A percentile compares a stretch with the other conserved stretches of the same genome.
Conservation (phyloP, 1,140 invertebrate genomes). For the Bombus waltoni region DNA sequence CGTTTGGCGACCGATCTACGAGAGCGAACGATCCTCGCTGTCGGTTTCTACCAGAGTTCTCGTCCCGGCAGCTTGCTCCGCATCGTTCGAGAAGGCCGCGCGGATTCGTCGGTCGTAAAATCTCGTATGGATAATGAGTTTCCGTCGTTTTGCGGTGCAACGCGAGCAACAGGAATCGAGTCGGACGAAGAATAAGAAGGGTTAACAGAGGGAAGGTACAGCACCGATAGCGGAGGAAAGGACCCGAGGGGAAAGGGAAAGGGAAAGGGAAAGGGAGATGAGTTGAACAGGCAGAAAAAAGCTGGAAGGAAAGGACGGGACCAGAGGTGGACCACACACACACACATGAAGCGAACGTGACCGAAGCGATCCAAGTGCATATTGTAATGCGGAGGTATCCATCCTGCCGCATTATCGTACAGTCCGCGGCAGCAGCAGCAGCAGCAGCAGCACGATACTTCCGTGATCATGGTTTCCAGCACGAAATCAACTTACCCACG, state of each 20-base stretch:
- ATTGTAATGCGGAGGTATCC: constrained; percentile 81
- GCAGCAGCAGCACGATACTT: constrained; percentile 66
- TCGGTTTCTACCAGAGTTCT: too few species aligned
- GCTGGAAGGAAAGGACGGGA: constrained; percentile 54
- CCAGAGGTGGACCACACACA: constrained; percentile 80
- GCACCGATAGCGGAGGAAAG: constrained; percentile 52
- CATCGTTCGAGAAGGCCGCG: not conserved
- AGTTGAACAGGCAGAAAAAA: constrained; percentile 10
- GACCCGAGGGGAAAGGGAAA: constrained; percentile 8
- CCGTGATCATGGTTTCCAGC: constrained; percentile 57
- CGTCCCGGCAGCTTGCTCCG: not conserved
- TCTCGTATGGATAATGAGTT: constrained; percentile 75
- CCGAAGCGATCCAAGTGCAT: constrained; percentile 80
- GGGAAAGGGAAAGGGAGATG: constrained; percentile 8
- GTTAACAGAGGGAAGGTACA: constrained; percentile 69
- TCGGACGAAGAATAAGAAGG: constrained; percentile 44
- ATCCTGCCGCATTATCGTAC: constrained; percentile 78
- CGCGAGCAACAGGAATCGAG: constrained; percentile 21
- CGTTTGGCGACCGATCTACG: too few species aligned
- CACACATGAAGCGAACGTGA: constrained; percentile 81
- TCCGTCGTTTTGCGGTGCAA: constrained; percentile 64
- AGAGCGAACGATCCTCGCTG: too few species aligned
- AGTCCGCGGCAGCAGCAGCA: constrained; percentile 72
- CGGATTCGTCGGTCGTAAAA: constrained; percentile 29
- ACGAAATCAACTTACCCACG: constrained; percentile 50